Evolutionary conservation across 2,113 vertebrate species (phyloP).

Genomic region (Phycodurus eques): DNA sequence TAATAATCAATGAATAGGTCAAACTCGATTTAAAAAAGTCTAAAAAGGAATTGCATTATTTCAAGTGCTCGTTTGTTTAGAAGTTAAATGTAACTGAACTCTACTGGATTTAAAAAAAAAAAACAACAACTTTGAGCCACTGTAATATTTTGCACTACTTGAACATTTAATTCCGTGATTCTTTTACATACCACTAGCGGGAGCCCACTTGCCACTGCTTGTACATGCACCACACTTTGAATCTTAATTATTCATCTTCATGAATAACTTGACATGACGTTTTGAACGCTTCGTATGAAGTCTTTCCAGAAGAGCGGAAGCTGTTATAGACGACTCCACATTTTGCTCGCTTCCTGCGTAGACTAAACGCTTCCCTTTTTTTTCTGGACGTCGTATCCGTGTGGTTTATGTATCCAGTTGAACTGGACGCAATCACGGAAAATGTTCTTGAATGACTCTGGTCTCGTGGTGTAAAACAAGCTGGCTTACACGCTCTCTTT

Average conservation of each 20-base stretch:
- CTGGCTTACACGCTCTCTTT: constrained; percentile 22
- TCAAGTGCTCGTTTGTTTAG: too few species aligned
- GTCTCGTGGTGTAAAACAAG: constrained; percentile 7
- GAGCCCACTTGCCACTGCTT: background rate
- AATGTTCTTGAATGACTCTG: constrained; percentile 6
- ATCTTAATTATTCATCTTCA: background rate
- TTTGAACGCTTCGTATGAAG: background rate
- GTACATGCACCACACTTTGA: background rate
- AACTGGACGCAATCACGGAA: background rate
- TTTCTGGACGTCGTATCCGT: background rate
- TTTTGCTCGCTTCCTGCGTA: background rate
- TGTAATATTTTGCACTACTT: too few species aligned
- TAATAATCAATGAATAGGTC: too few species aligned
- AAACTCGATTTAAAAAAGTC: too few species aligned
- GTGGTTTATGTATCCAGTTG: background rate
- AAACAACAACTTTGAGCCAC: background rate
- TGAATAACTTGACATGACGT: background rate
- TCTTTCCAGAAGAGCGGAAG: background rate
- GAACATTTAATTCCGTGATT: background rate
- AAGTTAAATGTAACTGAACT: too few species aligned
- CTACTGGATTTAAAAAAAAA: background rate
- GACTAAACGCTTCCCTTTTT: background rate
- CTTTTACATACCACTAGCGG: background rate
- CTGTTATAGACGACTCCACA: background rate
- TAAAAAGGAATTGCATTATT: too few species aligned